A percentile compares a stretch with the other conserved stretches of the same genome.
Conservation (phyloP, 2,797 vertebrate species). For the Siniperca scherzeri region DNA sequence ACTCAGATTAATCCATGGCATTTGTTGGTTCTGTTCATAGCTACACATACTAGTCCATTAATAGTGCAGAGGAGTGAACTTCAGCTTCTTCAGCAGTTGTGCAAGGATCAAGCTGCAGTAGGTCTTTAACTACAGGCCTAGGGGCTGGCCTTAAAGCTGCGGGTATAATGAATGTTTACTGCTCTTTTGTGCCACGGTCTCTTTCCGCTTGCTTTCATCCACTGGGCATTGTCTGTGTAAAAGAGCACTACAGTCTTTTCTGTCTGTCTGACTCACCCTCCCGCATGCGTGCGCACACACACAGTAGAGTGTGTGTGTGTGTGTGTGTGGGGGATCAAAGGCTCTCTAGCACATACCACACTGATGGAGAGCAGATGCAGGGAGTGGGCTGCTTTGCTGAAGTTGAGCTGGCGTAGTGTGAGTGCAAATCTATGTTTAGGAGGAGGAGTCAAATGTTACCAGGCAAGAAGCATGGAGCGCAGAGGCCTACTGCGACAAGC, state of each 20-base stretch:
- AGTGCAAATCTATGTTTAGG: slow-evolving; percentile 78
- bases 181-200: slow-evolving; percentile 76
- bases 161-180: slow-evolving; percentile 79
- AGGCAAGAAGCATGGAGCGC: slow-evolving; percentile 64
- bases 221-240: slow-evolving; percentile 76
- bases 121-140: slow-evolving; percentile 59
- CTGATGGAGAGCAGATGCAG: slow-evolving; percentile 89
- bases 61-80: slow-evolving; percentile 62
- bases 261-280: slow-evolving; percentile 71
- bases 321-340: slow-evolving; percentile 78
- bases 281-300: slow-evolving; percentile 37
- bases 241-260: slow-evolving; percentile 73
- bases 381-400: slow-evolving; percentile 79
- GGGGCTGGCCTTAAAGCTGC: slow-evolving; percentile 58
- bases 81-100: slow-evolving; percentile 63
- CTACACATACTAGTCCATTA: slow-evolving; percentile 61
- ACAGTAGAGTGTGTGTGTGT: background rate
- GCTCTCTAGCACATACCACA: slow-evolving; percentile 84
- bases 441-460: slow-evolving; percentile 76
- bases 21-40: slow-evolving; percentile 60
- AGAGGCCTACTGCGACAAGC: slow-evolving; percentile 49
- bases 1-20: slow-evolving; percentile 45
- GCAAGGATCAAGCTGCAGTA: slow-evolving; percentile 58
- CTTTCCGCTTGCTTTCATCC: slow-evolving; percentile 74
- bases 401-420: slow-evolving; percentile 72